Evolutionary conservation across 2,113 vertebrate genomes (phyloP).

Genomic region (Prionailurus bengalensis): DNA sequence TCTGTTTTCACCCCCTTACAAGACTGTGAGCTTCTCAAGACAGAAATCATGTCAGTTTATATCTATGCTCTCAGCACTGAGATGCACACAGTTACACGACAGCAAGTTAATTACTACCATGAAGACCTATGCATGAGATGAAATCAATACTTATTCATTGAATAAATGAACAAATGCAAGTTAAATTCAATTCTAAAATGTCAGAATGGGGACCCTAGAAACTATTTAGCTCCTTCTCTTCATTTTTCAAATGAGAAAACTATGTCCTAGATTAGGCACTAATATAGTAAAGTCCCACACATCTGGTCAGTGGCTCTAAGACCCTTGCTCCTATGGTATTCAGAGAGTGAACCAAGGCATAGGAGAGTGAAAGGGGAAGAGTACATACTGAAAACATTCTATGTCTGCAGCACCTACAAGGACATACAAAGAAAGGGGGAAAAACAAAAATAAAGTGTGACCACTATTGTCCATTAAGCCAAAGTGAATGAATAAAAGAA

Average conservation of each 20-base stretch:
- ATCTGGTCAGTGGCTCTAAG: background rate
- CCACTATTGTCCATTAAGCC: background rate
- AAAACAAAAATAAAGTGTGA: background rate
- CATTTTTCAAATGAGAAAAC: background rate
- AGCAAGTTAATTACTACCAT: slow-evolving; percentile 21
- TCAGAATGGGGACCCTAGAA: background rate
- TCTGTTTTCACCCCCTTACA: background rate
- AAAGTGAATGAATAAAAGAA: slow-evolving; percentile 30
- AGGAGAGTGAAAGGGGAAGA: background rate
- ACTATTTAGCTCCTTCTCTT: background rate
- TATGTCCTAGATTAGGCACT: background rate
- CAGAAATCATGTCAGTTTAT: slow-evolving; percentile 2
- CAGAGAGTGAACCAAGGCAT: background rate
- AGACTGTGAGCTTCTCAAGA: slow-evolving; percentile 21
- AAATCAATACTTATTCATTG: slow-evolving; percentile 54
- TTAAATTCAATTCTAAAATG: background rate
- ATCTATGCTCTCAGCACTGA: background rate
- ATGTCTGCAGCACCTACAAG: background rate
- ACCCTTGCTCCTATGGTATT: background rate
- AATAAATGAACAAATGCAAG: slow-evolving; percentile 11
- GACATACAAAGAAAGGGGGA: background rate
- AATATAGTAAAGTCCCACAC: background rate
- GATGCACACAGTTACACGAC: slow-evolving; percentile 33
- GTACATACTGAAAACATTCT: background rate
- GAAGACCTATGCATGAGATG: background rate